phyloP scores from a whole-genome alignment of 2,797 vertebrate genomes.

The Hypotaenidia okinawae region DNA sequence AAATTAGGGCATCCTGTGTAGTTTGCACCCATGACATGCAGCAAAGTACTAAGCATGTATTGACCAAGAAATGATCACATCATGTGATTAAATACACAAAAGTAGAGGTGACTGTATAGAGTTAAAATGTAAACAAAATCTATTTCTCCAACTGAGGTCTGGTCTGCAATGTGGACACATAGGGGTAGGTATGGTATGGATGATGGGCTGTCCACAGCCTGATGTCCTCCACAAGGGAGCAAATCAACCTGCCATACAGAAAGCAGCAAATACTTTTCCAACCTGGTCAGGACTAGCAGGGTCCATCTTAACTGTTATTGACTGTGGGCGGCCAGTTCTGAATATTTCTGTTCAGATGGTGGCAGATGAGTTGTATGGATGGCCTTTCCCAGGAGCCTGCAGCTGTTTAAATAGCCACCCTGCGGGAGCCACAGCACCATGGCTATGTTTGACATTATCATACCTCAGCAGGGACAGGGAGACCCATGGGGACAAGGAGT shows the following conservation, averaged over 20 bases:
- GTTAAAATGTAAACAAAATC: background rate
- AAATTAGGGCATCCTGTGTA: background rate
- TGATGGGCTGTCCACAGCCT: background rate
- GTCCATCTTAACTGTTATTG: background rate
- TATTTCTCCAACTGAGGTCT: background rate
- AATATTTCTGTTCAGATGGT: constrained; percentile 1
- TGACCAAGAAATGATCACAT: background rate
- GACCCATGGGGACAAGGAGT: constrained; percentile 53
- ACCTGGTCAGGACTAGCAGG: background rate
- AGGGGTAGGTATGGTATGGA: background rate
- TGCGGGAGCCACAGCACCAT: background rate
- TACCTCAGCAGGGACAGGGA: constrained; percentile 51
- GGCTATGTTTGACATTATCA: constrained; percentile 42
- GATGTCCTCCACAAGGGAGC: background rate
- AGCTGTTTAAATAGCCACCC: constrained; percentile 56
- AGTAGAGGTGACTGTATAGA: accelerated
- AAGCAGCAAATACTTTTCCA: accelerated
- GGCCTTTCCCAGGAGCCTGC: constrained; percentile 49
- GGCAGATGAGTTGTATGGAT: constrained; percentile 23
- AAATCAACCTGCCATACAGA: background rate
- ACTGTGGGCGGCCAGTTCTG: background rate
- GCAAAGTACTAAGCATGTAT: background rate
- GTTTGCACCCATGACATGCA: background rate
- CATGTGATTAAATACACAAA: background rate
- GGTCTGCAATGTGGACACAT: background rate